Evolutionary conservation across 2,113 vertebrate genomes (phyloP), one percentile per base, ranked within the genome.

Genomic region (Mola mola): DNA sequence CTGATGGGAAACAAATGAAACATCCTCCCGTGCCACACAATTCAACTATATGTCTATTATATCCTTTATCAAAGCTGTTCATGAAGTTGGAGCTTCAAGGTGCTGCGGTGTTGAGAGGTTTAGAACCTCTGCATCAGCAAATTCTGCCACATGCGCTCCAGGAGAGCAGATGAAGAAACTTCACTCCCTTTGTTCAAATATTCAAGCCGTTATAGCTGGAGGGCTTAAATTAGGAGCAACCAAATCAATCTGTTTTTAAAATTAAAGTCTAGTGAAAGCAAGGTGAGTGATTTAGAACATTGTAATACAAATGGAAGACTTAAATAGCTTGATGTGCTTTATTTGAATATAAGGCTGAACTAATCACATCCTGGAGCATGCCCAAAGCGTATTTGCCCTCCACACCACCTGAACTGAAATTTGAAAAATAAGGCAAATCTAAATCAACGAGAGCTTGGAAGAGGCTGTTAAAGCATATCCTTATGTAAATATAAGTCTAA

Each of bases 1-100:
- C 58, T 58, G 48, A 64, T 37, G 47, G 63, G 41, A 68, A 72
- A 48, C 34, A 4, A 4, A 51, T 51, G 50, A 72, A 47, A 66
- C 26, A 3, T 57, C 26, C 21, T 43, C 31, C 6, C 21, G 3
- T 24, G 28, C 8, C 29, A 62, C 10, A 63, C 37, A 75, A 46
- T 63, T 38, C 63, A 56, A 9, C 53, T 29, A n/a, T n/a, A n/a
- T n/a, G 44, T 57, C 56, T n/a, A 19, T 63, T 42, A 24, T 52
- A 41, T 50, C 36, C 22, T 61, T 44, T 57, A 68, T 57, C 58
- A 70, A 33, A 40, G 38, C 57, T 55, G 21, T 36, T 61, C 53
- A 60, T 38, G 28, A 20, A 59, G 40, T 34, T 3, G 1, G 25
- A 3, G 7, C 19, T 9, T 5, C 28, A 5, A 9, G 28, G 28